phyloP scores from a whole-genome alignment of 2,888 invertebrate genomes.

The Machimus atricapillus region DNA sequence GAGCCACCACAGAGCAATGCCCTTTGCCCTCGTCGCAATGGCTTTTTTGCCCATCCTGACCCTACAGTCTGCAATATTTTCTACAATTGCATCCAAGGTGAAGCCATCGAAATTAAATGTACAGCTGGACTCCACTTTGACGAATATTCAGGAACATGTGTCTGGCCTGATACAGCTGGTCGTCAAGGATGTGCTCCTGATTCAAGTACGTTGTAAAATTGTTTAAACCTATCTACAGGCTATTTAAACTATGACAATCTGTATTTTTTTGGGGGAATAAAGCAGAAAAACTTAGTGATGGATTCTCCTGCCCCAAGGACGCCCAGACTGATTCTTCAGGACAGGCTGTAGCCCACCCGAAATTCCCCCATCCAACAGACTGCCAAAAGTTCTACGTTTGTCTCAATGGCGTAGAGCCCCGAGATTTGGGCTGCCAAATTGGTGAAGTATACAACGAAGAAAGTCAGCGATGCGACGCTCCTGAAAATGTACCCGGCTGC shows the following conservation, averaged over 20 bases:
- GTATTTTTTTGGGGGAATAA: neutral
- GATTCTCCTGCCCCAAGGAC: constrained; percentile 84
- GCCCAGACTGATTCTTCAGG: constrained; percentile 72
- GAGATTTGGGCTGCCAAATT: constrained; percentile 83
- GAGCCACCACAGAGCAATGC: constrained; percentile 75
- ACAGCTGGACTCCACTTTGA: constrained; percentile 91
- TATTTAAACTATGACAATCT: neutral
- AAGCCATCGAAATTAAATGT: constrained; percentile 79
- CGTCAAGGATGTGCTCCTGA: constrained; percentile 74
- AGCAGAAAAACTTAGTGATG: constrained; percentile 79
- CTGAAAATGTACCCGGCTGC: constrained; percentile 90
- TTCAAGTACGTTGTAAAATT: constrained; percentile 63
- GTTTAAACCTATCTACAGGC: neutral
- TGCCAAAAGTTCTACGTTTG: constrained; percentile 94
- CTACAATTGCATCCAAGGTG: constrained; percentile 89
- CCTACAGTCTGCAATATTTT: constrained; percentile 81
- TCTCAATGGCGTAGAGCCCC: constrained; percentile 83
- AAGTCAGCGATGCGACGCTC: constrained; percentile 83
- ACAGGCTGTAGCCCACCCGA: constrained; percentile 80
- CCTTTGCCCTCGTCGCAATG: constrained; percentile 84
- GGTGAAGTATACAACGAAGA: constrained; percentile 93
- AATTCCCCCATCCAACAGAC: constrained; percentile 84
- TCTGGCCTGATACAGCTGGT: constrained; percentile 84
- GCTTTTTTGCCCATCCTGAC: constrained; percentile 91
- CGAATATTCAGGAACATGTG: constrained; percentile 87